Conservation (phyloP, 2,113 vertebrate species). For the Climacteris rufus region DNA sequence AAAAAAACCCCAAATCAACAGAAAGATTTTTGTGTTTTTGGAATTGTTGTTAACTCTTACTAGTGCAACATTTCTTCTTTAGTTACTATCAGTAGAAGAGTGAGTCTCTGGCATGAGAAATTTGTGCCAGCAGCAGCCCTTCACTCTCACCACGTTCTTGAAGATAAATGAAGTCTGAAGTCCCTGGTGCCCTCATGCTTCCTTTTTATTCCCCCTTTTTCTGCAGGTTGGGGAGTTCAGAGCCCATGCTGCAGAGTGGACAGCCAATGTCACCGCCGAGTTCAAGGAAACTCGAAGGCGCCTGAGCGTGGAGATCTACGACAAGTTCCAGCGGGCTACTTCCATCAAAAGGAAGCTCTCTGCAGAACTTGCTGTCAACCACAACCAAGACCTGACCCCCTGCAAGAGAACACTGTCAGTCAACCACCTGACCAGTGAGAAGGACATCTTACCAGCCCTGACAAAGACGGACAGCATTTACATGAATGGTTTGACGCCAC, state of each 20-base stretch:
- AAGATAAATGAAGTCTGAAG: neutral
- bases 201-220: neutral
- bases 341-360: slow-evolving; percentile 97
- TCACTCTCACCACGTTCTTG: neutral
- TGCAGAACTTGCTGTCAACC: slow-evolving; percentile 85
- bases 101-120: neutral
- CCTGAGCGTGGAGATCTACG: slow-evolving; percentile 95
- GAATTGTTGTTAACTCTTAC: neutral
- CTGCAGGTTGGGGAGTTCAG: slow-evolving; percentile 93
- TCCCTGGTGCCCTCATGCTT: neutral
- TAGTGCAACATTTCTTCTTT: neutral
- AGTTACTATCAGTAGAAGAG: neutral
- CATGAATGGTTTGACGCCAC: slow-evolving; percentile 94
- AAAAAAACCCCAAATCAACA: neutral
- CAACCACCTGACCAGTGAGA: slow-evolving; percentile 83
- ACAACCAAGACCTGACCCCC: slow-evolving; percentile 89
- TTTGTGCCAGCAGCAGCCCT: neutral
- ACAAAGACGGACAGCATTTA: slow-evolving; percentile 90
- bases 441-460: slow-evolving; percentile 78
- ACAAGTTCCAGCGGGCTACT: slow-evolving; percentile 94
- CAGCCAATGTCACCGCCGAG: slow-evolving; percentile 94
- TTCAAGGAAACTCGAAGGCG: slow-evolving; percentile 96
- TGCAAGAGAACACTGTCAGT: slow-evolving; percentile 91
- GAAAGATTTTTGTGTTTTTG: neutral
- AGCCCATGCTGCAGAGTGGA: slow-evolving; percentile 96